Conservation (phyloP, 2,888 invertebrate genomes). For the Ophraella communa region DNA sequence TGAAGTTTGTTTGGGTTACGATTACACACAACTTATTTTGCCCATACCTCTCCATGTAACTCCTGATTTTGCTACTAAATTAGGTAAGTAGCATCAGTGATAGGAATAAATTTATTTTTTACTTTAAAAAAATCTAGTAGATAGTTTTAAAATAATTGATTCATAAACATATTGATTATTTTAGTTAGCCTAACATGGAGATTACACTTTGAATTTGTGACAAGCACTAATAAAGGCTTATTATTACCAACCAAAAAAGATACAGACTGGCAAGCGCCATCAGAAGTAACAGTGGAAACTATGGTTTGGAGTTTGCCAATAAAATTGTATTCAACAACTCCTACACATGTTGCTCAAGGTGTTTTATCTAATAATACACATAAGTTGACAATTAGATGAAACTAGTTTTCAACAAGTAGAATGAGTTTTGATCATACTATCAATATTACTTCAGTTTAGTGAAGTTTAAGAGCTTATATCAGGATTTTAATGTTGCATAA, state of each 20-base stretch:
- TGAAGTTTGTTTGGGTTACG: conserved; percentile 88
- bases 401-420: not conserved
- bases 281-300: conserved; percentile 90
- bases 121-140: too few species aligned
- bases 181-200: conserved; percentile 90
- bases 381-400: conserved; percentile 49
- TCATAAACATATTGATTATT: too few species aligned
- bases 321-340: conserved; percentile 90
- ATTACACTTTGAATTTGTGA: conserved; percentile 97
- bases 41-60: conserved; percentile 95
- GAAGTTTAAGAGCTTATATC: too few species aligned
- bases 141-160: too few species aligned
- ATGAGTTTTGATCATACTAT: not conserved
- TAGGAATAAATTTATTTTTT: too few species aligned
- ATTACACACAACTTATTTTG: conserved; percentile 87
- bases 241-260: conserved; percentile 67
- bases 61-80: conserved; percentile 92
- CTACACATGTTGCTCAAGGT: conserved; percentile 78
- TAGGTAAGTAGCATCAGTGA: conserved; percentile 73
- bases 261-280: conserved; percentile 81
- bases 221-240: conserved; percentile 69
- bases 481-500: too few species aligned
- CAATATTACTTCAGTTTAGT: too few species aligned
- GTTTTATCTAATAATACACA: conserved; percentile 58
- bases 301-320: conserved; percentile 99